phyloP scores from a whole-genome alignment of 2,888 invertebrate genomes.

The Amphipoea oculea region DNA sequence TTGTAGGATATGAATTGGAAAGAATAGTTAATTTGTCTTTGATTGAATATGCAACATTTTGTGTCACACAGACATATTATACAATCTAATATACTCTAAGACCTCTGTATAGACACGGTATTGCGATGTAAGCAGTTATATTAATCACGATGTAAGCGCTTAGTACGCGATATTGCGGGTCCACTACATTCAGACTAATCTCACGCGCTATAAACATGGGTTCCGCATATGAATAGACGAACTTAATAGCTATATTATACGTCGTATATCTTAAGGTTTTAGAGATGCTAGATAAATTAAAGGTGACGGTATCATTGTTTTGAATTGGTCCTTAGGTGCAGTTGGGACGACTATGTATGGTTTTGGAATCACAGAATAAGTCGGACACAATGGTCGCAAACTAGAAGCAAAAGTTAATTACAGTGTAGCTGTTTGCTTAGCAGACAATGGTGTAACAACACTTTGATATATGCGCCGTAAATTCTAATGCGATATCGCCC shows the following conservation, averaged over 20 bases:
- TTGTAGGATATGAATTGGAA: background rate
- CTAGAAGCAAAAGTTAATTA: conserved; percentile 79
- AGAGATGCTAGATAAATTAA: background rate
- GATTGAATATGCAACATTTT: background rate
- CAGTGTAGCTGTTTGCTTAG: conserved; percentile 75
- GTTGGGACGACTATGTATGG: background rate
- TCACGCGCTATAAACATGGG: conserved; percentile 80
- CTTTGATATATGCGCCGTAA: conserved; percentile 86
- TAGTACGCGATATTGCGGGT: conserved; percentile 75
- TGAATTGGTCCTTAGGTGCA: background rate
- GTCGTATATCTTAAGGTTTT: background rate
- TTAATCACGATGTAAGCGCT: conserved; percentile 75
- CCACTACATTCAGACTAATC: conserved; percentile 79
- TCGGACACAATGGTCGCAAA: conserved; percentile 20
- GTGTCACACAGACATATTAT: background rate
- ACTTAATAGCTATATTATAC: conserved; percentile 51
- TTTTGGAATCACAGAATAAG: background rate
- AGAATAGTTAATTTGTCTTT: background rate
- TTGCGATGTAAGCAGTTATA: conserved; percentile 65
- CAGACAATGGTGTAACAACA: conserved; percentile 81
- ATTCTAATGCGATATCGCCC: conserved; percentile 85
- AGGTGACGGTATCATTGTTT: background rate
- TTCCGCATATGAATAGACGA: conserved; percentile 53
- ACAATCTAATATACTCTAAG: conserved; percentile 41
- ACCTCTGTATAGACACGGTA: conserved; percentile 26